phyloP scores from a whole-genome alignment of 2,797 vertebrate species.

The Amblyraja radiata region DNA sequence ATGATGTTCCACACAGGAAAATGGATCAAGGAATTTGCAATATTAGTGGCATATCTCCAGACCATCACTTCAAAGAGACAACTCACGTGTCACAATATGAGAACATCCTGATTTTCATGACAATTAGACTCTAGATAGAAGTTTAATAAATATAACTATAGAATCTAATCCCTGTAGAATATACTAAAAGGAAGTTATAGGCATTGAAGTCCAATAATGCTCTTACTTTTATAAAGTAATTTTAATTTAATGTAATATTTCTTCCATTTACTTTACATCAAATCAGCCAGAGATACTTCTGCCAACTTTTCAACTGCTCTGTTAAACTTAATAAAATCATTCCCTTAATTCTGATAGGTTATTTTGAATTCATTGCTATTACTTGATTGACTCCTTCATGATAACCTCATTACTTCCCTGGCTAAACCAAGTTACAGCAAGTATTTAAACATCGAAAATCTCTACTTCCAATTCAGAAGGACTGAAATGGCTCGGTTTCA shows the following conservation, averaged over 20 bases:
- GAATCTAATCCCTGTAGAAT: neutral
- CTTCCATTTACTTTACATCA: neutral
- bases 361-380: neutral
- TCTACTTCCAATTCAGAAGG: conserved; percentile 25
- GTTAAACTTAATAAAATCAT: neutral
- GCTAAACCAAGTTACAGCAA: neutral
- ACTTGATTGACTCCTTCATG: neutral
- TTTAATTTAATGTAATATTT: neutral
- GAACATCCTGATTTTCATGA: neutral
- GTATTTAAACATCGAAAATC: neutral
- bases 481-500: conserved; percentile 5
- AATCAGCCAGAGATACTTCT: neutral
- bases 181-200: neutral
- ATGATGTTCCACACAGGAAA: neutral
- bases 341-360: neutral
- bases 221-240: neutral
- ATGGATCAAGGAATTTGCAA: neutral
- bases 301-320: neutral
- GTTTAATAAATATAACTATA: neutral
- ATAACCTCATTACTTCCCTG: neutral
- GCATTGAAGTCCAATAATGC: neutral
- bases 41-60: neutral
- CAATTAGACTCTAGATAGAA: neutral
- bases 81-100: neutral
- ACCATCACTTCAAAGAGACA: neutral